Percentiles rank a stretch among this genome's conserved stretches.
Conservation (phyloP, 1,140 invertebrate genomes). For the Rhagoletis zephyria region DNA sequence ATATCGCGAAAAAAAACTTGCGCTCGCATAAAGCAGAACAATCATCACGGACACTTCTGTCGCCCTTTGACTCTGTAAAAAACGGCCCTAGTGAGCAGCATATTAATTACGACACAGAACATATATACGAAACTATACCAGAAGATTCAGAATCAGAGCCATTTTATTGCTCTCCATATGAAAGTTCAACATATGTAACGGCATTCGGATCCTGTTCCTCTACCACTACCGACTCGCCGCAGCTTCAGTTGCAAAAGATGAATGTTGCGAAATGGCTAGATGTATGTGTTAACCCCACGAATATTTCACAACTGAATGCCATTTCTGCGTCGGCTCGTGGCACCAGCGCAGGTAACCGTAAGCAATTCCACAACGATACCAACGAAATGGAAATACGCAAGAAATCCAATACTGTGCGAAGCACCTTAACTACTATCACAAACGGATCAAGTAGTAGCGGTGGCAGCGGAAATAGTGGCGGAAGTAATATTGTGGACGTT, state of each 20-base stretch:
- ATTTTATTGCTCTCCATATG: slow-evolving; percentile 80
- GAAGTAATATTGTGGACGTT: not conserved
- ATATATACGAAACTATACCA: slow-evolving; percentile 82
- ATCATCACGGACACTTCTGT: not conserved
- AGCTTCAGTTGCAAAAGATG: slow-evolving; percentile 70
- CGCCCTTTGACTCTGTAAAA: not conserved
- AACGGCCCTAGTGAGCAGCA: not conserved
- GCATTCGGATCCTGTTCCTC: slow-evolving; percentile 64
- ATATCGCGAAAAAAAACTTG: not conserved
- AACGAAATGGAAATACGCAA: not conserved
- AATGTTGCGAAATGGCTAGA: slow-evolving; percentile 68
- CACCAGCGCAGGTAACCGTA: not conserved
- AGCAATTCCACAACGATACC: not conserved
- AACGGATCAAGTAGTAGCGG: slow-evolving; percentile 63
- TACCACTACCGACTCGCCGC: slow-evolving; percentile 58
- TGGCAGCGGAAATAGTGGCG: slow-evolving; percentile 55
- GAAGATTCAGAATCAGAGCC: slow-evolving; percentile 79
- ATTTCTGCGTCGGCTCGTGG: not conserved
- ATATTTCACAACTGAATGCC: not conserved
- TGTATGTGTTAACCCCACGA: slow-evolving; percentile 44
- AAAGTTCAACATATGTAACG: slow-evolving; percentile 72
- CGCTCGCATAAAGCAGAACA: slow-evolving; percentile 64
- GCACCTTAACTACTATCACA: slow-evolving; percentile 61
- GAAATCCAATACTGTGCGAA: slow-evolving; percentile 60
- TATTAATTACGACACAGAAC: slow-evolving; percentile 73